Evolutionary conservation across 2,888 invertebrate species (phyloP).

Genomic region (Thera britannica): DNA sequence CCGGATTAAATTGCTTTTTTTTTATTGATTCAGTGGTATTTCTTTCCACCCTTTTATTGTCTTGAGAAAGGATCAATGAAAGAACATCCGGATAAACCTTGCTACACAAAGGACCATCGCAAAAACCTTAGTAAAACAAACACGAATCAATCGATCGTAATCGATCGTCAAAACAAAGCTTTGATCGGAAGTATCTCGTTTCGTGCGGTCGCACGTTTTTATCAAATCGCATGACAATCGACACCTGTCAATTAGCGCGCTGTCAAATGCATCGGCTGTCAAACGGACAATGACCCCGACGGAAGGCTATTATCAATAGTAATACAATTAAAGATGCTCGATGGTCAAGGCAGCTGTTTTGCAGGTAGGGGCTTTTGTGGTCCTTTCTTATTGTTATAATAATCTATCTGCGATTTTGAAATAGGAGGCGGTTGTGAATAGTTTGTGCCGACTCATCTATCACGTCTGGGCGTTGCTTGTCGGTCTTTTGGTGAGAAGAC

Average conservation of each 20-base stretch:
- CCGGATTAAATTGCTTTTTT: not conserved
- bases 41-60: constrained; percentile 21
- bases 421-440: constrained; percentile 36
- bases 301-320: constrained; percentile 37
- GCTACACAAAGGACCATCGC: constrained; percentile 38
- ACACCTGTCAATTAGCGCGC: constrained; percentile 67
- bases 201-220: constrained; percentile 36
- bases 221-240: constrained; percentile 35
- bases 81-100: constrained; percentile 39
- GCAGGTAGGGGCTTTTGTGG: constrained; percentile 43
- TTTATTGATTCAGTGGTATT: constrained; percentile 10
- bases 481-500: constrained; percentile 33
- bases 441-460: constrained; percentile 50
- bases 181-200: constrained; percentile 52
- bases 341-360: constrained; percentile 50
- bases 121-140: constrained; percentile 40
- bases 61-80: constrained; percentile 30
- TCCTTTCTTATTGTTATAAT: constrained; percentile 28
- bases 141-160: constrained; percentile 36
- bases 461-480: constrained; percentile 19
- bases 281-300: constrained; percentile 50
- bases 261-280: constrained; percentile 51
- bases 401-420: constrained; percentile 35
- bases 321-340: constrained; percentile 59
- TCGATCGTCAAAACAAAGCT: constrained; percentile 60